Evolutionary conservation across 2,113 vertebrate genomes (phyloP).

Genomic region (Cavia porcellus): DNA sequence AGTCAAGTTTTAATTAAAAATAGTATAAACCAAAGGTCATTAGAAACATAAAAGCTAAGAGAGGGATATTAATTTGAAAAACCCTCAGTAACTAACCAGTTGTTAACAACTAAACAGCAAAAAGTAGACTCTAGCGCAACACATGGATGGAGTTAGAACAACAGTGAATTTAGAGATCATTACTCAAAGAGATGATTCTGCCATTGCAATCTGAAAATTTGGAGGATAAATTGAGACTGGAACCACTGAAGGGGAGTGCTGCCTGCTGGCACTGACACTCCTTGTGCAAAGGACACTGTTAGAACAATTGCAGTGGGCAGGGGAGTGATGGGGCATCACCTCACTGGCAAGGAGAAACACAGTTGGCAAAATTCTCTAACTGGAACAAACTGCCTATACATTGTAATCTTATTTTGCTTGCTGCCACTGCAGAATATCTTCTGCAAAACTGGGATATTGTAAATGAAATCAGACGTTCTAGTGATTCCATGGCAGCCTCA

Average conservation of each 20-base stretch:
- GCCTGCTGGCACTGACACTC: not conserved
- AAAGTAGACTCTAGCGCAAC: not conserved
- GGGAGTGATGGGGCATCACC: accelerated
- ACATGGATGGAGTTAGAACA: not conserved
- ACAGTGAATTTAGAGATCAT: not conserved
- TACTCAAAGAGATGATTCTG: not conserved
- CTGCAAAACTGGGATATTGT: not conserved
- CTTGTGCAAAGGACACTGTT: not conserved
- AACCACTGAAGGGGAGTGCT: not conserved
- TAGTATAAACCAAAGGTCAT: not conserved
- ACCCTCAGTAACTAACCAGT: not conserved
- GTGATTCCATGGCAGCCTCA: not conserved
- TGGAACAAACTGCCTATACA: not conserved
- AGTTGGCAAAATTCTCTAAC: not conserved
- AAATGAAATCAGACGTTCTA: not conserved
- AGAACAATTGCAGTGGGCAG: accelerated
- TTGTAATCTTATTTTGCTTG: not conserved
- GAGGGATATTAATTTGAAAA: not conserved
- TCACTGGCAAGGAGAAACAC: not conserved
- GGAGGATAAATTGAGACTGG: not conserved
- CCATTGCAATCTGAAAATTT: not conserved
- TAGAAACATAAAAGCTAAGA: not conserved
- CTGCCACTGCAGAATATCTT: not conserved
- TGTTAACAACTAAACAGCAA: not conserved
- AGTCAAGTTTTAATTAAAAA: not conserved